Evolutionary conservation across 2,888 invertebrate species (phyloP), one percentile per base, ranked within the genome.

Genomic region (Tricholauxania praeusta): DNA sequence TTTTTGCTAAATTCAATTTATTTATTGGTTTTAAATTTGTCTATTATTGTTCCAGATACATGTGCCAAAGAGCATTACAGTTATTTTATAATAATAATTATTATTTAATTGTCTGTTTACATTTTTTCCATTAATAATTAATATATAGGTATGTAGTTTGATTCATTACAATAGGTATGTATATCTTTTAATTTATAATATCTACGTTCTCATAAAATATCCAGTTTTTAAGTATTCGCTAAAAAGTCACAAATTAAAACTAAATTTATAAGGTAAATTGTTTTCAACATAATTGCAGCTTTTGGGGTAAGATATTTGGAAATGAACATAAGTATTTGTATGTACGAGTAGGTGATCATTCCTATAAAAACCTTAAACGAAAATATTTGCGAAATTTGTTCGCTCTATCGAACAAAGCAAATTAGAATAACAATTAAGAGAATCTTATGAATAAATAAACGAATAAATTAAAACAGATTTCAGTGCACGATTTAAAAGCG

Each of bases 221-320:
- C 49, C 14, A 14, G 17, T 52, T 19, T 53, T 15, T 53, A 22
- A 52, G 10, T 22, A 70, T 70, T 63, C 47, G 39, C 70, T 63
- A 70, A 19, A 49, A 67, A 47, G 47, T 39, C 28, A 19, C n/a
- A 52, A 17, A 52, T 32, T 63, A 63, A 17, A 28, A 69, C 57
- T 67, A 68, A 59, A 39, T 39, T 39, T 39, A 39, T 39, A 10
- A 10, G 39, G 28, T 49, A 57, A 57, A 69, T 32, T 70, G 52
- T 70, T 70, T 53, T 70, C 52, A 70, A 70, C 62, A 70, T 32
- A 62, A 70, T 70, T 70, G 70, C 70, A 70, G 63, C 70, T 52
- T 62, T 52, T 63, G 70, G 19, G 62, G 32, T 32, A 67, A 32
- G 2, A 60, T 62, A 57, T 39, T 39, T 49, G 7, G 10, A 49